Conservation (phyloP, 1,140 invertebrate genomes). For the Calliphora vicina region DNA sequence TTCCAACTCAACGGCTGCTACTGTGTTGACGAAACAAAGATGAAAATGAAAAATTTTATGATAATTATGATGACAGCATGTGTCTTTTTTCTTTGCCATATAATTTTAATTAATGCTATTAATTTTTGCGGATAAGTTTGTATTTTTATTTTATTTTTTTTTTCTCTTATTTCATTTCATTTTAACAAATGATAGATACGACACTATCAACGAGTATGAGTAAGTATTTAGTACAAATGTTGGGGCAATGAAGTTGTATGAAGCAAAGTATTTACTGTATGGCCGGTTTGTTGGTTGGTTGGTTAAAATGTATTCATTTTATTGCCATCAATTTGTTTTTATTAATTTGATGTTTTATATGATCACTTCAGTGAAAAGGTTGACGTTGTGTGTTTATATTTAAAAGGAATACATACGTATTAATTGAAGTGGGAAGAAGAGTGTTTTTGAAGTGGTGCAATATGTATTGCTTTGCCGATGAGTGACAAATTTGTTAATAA, state of each 20-base stretch:
- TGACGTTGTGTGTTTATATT: too few relatives aligned
- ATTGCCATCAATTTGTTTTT: background rate
- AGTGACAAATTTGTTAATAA: too few relatives aligned
- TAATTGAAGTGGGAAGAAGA: too few relatives aligned
- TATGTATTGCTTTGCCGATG: too few relatives aligned
- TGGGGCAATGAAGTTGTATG: background rate
- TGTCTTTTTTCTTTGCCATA: constrained; percentile 22
- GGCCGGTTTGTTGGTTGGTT: background rate
- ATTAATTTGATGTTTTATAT: too few relatives aligned
- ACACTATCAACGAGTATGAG: background rate
- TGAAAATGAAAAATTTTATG: constrained; percentile 29
- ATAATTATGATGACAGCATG: constrained; percentile 32
- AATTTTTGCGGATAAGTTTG: constrained; percentile 15
- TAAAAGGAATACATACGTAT: too few relatives aligned
- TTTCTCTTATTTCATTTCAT: background rate
- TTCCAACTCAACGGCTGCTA: constrained; percentile 1
- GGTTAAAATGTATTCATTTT: background rate
- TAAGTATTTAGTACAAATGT: too few relatives aligned
- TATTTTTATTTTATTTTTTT: too few relatives aligned
- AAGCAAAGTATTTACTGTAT: background rate
- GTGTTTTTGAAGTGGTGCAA: too few relatives aligned
- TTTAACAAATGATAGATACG: background rate
- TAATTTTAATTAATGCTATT: constrained; percentile 30
- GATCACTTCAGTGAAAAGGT: too few relatives aligned
- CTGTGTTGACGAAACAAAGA: background rate